Conservation (phyloP, 2,888 invertebrate species). For the Cryptophagus acutangulus region DNA sequence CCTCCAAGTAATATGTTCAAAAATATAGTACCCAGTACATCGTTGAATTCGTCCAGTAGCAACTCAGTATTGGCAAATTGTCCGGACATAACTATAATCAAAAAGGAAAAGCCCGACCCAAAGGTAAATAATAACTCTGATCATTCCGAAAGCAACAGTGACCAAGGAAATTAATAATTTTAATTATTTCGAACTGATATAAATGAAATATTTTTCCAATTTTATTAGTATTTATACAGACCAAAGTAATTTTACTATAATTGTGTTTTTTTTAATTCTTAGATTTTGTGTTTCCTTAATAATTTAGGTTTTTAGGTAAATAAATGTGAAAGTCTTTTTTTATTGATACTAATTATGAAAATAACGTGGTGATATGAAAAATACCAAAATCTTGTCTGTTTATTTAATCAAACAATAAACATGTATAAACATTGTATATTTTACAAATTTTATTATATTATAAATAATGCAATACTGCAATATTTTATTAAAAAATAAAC, state of each 20-base stretch:
- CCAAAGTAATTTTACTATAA: constrained; percentile 49
- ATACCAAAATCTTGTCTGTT: constrained; percentile 33
- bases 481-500: too few species aligned
- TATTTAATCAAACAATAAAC: too few species aligned
- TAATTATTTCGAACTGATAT: not conserved
- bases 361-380: constrained; percentile 36
- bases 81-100: constrained; percentile 58
- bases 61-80: constrained; percentile 51
- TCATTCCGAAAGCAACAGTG: constrained; percentile 45
- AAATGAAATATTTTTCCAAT: constrained; percentile 36
- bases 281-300: too few species aligned
- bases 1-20: constrained; percentile 42
- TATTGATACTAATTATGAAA: constrained; percentile 16
- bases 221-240: constrained; percentile 50
- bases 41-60: constrained; percentile 11
- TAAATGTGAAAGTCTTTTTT: constrained; percentile 17
- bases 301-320: too few species aligned
- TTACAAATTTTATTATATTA: too few species aligned
- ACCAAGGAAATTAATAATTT: constrained; percentile 37
- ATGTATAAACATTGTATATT: too few species aligned
- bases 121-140: constrained; percentile 48
- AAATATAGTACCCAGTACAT: constrained; percentile 21
- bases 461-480: too few species aligned
- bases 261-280: constrained; percentile 26
- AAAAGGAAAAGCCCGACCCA: constrained; percentile 52